phyloP scores from a whole-genome alignment of 2,888 invertebrate genomes.

The Acronicta psi region DNA sequence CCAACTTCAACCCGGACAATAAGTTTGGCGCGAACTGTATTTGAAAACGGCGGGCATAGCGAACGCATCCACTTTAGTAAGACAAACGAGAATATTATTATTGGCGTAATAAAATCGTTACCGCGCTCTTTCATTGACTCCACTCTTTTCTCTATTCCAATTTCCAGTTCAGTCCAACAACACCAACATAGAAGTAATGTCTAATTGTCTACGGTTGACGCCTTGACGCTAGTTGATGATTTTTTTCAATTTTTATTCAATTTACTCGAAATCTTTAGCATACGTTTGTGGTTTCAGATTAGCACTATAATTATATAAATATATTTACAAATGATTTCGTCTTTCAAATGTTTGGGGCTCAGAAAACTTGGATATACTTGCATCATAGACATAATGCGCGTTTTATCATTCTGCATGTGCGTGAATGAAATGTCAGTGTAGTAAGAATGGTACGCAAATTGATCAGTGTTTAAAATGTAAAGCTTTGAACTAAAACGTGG shows the following conservation, averaged over 20 bases:
- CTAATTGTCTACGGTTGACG: slow-evolving; percentile 80
- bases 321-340: slow-evolving; percentile 69
- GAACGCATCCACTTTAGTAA: too few relatives aligned
- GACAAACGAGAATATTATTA: too few relatives aligned
- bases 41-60: too few relatives aligned
- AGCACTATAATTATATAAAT: slow-evolving; percentile 47
- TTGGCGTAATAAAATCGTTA: too few relatives aligned
- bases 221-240: slow-evolving; percentile 79
- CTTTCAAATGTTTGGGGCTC: slow-evolving; percentile 51
- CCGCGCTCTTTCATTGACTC: neutral
- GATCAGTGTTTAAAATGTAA: slow-evolving; percentile 78
- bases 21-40: too few relatives aligned
- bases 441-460: slow-evolving; percentile 67
- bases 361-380: slow-evolving; percentile 58
- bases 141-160: neutral
- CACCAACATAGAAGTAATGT: slow-evolving; percentile 43
- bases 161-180: slow-evolving; percentile 22
- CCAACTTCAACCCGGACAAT: too few relatives aligned
- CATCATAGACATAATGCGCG: slow-evolving; percentile 72
- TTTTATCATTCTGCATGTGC: slow-evolving; percentile 83
- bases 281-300: slow-evolving; percentile 58
- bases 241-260: slow-evolving; percentile 66
- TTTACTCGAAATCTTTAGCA: slow-evolving; percentile 50
- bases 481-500: slow-evolving; percentile 58
- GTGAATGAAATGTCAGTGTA: slow-evolving; percentile 83